A percentile compares a stretch with the other conserved stretches of the same genome.
These are phyloP conservation scores for Drosophila nigromelanica DNA, from an alignment of 1,140 invertebrate genomes.

Conservation along the genomic window DNA sequence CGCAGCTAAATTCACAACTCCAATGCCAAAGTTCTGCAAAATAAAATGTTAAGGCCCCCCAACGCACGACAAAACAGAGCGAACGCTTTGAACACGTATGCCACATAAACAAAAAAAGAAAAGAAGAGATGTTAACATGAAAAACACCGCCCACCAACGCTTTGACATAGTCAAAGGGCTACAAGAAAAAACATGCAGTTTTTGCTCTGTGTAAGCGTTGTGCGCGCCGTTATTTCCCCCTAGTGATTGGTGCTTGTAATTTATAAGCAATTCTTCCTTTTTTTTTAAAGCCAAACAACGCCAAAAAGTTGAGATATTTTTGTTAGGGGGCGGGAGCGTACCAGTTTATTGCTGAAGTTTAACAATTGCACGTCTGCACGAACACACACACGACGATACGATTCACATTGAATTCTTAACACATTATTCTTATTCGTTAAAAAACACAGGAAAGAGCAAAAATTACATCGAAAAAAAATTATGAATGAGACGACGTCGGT, in stretches of 20 bases:
- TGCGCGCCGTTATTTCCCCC: not conserved
- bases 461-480: constrained; percentile 55
- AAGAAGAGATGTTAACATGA: constrained; percentile 27
- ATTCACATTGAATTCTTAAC: constrained; percentile 50
- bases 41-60: not conserved
- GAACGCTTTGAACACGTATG: constrained; percentile 50
- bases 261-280: constrained; percentile 22
- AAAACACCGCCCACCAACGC: constrained; percentile 52
- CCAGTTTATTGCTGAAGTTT: constrained; percentile 50
- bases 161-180: constrained; percentile 1
- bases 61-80: constrained; percentile 4
- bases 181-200: constrained; percentile 16
- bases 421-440: constrained; percentile 56
- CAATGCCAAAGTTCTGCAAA: constrained; percentile 17
- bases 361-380: constrained; percentile 54
- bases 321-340: constrained; percentile 22
- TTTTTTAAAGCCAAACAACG: constrained; percentile 20
- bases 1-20: constrained; percentile 40
- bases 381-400: constrained; percentile 56
- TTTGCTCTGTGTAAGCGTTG: constrained; percentile 9
- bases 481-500: constrained; percentile 49
- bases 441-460: constrained; percentile 54
- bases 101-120: constrained; percentile 74
- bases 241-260: constrained; percentile 5
- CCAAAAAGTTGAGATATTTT: constrained; percentile 28